Percentiles rank a stretch among this genome's conserved stretches.
phyloP scores from a whole-genome alignment of 2,113 vertebrate genomes.

The Saguinus midas region DNA sequence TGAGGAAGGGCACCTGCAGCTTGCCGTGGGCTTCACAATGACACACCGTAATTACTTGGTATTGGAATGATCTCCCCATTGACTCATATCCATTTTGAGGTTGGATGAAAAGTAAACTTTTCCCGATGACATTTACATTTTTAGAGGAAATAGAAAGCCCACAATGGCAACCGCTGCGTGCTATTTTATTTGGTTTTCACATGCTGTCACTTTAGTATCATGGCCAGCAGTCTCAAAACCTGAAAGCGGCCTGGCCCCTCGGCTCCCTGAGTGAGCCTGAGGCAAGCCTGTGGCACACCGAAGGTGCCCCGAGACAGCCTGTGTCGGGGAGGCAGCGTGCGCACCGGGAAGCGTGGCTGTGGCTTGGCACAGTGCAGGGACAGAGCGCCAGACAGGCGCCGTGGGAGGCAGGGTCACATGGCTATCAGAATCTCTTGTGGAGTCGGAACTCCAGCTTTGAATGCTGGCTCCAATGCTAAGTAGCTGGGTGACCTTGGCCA shows the following conservation, averaged over 20 bases:
- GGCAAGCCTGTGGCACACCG: too few relatives aligned
- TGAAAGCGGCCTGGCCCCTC: neutral
- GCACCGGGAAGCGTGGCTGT: fast-evolving
- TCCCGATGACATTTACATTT: neutral
- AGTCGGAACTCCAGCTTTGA: neutral
- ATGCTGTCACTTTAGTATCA: neutral
- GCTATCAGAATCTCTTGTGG: neutral
- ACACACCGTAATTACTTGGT: neutral
- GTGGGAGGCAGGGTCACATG: neutral
- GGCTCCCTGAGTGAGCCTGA: neutral
- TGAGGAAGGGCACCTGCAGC: neutral
- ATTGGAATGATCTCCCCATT: neutral
- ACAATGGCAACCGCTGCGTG: too few relatives aligned
- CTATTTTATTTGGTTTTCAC: neutral
- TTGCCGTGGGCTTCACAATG: neutral
- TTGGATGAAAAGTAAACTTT: neutral
- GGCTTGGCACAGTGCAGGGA: neutral
- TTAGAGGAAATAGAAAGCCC: neutral
- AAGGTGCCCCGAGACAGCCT: neutral
- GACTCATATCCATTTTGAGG: neutral
- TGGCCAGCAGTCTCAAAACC: neutral
- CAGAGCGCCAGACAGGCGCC: neutral
- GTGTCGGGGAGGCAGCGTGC: fast-evolving
- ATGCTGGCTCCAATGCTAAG: neutral
- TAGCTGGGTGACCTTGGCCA: neutral